Base-by-base conservation (phyloP, 2,113 vertebrate species). In the Microtus oregoni region DNA sequence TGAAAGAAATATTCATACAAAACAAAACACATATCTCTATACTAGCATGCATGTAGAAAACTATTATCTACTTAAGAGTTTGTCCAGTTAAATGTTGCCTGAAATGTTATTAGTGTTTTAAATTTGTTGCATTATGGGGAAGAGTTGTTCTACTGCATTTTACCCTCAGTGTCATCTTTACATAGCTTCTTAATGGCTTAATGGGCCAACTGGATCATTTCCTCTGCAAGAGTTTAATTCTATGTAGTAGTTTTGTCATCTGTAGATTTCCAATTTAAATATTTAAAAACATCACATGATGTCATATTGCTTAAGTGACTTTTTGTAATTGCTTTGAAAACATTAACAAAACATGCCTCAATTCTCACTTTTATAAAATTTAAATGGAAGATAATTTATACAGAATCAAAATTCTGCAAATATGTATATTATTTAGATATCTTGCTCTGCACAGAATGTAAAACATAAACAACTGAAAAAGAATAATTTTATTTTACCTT, bases 151-250 rank as follows among this genome's bases (percentile, higher is more conserved):
- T 95, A 81, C 32, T 86, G 55, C 91, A 92, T 86, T 96, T 89
- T 15, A 4, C 24, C 44, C 81, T 96, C 72, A 93, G 32, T 96
- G 92, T 90, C 65, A 92, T 86, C 26, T 78, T 95, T 87, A 68
- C 41, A 20, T 92, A 94, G 50, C 26, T 85, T 94, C 75, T 19
- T 95, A 96, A 91, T 96, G 86, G 83, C 75, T 96, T 98, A 97
- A 96, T 97, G 70, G 77, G 94, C 92, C 95, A 96, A 97, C 92
- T 98, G 97, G 92, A 96, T 96, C 77, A 97, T 97, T 97, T 96
- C 55, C 63, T 96, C 61, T 95, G 76, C n/a, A 94, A 97, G 41
- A 91, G 22, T 90, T 97, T 96, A 95, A 96, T 95, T 96, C 86
- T 97, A 96, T 96, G 97, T 97, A 94, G 92, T 95, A 89, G 88